phyloP scores from a whole-genome alignment of 2,888 invertebrate genomes.

The Ormia ochracea region DNA sequence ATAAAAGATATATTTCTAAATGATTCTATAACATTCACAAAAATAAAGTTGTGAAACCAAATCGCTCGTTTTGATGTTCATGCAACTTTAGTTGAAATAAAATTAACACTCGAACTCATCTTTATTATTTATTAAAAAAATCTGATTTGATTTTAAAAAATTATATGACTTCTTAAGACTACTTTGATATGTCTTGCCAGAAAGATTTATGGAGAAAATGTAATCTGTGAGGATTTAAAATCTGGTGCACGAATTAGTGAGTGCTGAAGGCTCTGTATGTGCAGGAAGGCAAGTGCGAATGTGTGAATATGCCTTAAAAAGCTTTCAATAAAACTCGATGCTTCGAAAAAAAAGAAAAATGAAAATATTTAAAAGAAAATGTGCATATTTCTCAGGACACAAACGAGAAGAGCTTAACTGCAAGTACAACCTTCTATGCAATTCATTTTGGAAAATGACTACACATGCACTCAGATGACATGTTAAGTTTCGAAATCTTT shows the following conservation, averaged over 20 bases:
- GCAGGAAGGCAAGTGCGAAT: not conserved
- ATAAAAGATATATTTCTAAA: too few relatives aligned
- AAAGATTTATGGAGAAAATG: slow-evolving; percentile 25
- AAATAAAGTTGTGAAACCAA: too few relatives aligned
- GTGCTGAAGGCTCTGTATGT: not conserved
- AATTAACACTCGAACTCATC: not conserved
- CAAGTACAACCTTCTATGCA: slow-evolving; percentile 14
- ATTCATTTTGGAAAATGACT: slow-evolving; percentile 1
- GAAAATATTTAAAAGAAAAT: not conserved
- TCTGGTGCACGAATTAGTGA: not conserved
- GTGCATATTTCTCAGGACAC: not conserved
- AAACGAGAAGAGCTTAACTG: slow-evolving; percentile 5
- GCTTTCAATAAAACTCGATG: not conserved
- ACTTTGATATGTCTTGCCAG: slow-evolving; percentile 30
- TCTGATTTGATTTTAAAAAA: slow-evolving; percentile 5
- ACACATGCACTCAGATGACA: slow-evolving; percentile 28
- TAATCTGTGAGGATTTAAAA: slow-evolving; percentile 31
- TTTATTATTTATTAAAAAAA: not conserved
- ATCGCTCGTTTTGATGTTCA: not conserved
- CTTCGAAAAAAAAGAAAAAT: not conserved
- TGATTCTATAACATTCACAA: too few relatives aligned
- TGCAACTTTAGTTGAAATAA: not conserved
- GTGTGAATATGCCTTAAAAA: not conserved
- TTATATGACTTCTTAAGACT: slow-evolving; percentile 24
- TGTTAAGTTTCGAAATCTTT: slow-evolving; percentile 27